Evolutionary conservation across 2,888 invertebrate genomes (phyloP), one percentile per base, ranked within the genome.

Genomic region (Nemurella pictetii): DNA sequence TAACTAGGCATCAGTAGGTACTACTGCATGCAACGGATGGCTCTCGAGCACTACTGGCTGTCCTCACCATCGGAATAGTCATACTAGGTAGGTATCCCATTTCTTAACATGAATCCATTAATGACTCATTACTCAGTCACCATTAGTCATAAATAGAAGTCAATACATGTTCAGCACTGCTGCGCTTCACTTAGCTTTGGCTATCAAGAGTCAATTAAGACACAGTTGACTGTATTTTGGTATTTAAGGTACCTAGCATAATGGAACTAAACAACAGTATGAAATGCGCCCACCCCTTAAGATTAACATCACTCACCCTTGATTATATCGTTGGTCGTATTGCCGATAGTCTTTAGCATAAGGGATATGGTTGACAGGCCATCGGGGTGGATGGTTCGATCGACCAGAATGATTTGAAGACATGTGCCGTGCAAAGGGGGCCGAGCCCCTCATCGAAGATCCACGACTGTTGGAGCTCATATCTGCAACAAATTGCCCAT

Each of bases 391-490:
- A 32, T 86, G 86, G 74, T 82, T 86, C 15, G 86, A 82, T 80
- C 87, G 85, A 32, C 83, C 80, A 20, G 86, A 83, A 80, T 87
- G 87, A 75, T 85, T 87, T 15, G 86, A 30, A 83, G 85, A 28
- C 27, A 84, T 80, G 80, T 86, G 87, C 80, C 86, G 85, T 77
- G 28, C 83, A 74, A 85, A 87, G 29, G 86, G 87, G 15, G 87
- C 81, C 28, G 87, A 85, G 84, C 87, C 87, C 72, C 88, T 87
- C 85, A 88, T 84, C 28, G 85, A 86, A 29, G 87, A 86, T 32
- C 86, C 86, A 32, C 87, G 86, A 80, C 87, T 87, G 84, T 87
- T 87, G 28, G 87, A 86, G 87, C 87, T 87, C 88, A 88, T 88
- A 55, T 29, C 84, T 84, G 74, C 36, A 78, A 84, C 25, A 28